Percentiles rank a stretch among this genome's conserved stretches.
phyloP scores from a whole-genome alignment of 2,888 invertebrate genomes.

The Limulus polyphemus region DNA sequence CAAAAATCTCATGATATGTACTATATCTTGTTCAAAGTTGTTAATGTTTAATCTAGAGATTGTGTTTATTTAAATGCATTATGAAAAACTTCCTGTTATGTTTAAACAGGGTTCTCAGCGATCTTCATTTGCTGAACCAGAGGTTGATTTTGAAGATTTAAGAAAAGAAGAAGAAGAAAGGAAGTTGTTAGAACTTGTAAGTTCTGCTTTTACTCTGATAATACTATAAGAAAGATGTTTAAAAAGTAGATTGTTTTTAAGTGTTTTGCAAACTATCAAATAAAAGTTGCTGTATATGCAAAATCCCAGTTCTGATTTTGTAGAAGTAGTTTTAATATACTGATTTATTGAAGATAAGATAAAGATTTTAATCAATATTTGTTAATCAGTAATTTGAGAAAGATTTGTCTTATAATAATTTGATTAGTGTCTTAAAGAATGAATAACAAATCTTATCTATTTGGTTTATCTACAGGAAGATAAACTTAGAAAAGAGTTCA shows the following conservation, averaged over 20 bases:
- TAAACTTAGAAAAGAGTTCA: constrained; percentile 5
- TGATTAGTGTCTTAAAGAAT: not conserved
- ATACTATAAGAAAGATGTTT: not conserved
- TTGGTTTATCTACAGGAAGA: constrained; percentile 8
- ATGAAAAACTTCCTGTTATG: not conserved
- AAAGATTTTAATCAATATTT: too few species aligned
- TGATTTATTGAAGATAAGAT: too few species aligned
- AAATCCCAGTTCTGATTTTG: too few species aligned
- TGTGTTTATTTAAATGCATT: not conserved
- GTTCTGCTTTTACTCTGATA: not conserved
- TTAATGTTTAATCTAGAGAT: not conserved
- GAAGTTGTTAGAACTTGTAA: constrained; percentile 11
- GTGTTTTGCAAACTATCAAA: not conserved
- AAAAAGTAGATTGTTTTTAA: not conserved
- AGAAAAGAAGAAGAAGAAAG: constrained; percentile 17
- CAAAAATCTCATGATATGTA: not conserved
- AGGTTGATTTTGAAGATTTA: constrained; percentile 15
- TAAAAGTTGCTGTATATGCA: too few species aligned
- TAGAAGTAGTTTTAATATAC: too few species aligned
- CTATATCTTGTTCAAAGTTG: too few species aligned
- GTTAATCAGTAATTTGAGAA: too few species aligned
- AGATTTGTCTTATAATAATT: not conserved
- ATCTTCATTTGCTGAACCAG: constrained; percentile 11
- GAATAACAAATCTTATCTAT: not conserved
- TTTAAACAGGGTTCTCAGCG: constrained; percentile 11